Percentiles rank a stretch among this genome's conserved stretches.
Conservation (phyloP, 2,888 invertebrate genomes). For the Lamproptera curius region DNA sequence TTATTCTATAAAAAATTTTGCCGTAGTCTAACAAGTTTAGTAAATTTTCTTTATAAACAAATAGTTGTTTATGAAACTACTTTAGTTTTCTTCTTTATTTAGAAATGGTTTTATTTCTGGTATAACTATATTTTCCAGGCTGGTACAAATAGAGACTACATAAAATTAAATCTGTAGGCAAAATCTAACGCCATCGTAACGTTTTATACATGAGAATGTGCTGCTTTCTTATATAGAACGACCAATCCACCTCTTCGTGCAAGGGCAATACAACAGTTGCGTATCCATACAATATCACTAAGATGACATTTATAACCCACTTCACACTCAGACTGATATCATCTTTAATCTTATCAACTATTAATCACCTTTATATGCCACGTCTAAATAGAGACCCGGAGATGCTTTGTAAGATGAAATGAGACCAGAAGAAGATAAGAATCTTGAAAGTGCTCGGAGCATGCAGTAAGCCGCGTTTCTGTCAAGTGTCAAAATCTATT, state of each 20-base stretch:
- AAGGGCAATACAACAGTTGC: neutral
- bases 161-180: no score
- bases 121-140: neutral
- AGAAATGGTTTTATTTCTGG: conserved; percentile 3
- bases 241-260: neutral
- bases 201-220: neutral
- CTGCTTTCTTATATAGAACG: no score
- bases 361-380: conserved; percentile 71
- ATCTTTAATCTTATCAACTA: conserved; percentile 77
- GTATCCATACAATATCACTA: conserved; percentile 44
- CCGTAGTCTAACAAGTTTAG: no score
- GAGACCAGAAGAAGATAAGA: conserved; percentile 66
- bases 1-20: no score
- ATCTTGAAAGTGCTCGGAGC: conserved; percentile 65
- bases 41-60: no score
- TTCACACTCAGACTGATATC: conserved; percentile 49
- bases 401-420: conserved; percentile 68
- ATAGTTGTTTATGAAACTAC: neutral
- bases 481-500: conserved; percentile 52
- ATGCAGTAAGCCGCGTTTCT: conserved; percentile 42
- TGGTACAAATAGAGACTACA: neutral
- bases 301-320: conserved; percentile 63
- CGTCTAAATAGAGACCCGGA: conserved; percentile 64
- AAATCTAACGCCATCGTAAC: neutral
- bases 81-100: no score